phyloP scores from a whole-genome alignment of 2,113 vertebrate species.

The Chaetodon trifascialis region DNA sequence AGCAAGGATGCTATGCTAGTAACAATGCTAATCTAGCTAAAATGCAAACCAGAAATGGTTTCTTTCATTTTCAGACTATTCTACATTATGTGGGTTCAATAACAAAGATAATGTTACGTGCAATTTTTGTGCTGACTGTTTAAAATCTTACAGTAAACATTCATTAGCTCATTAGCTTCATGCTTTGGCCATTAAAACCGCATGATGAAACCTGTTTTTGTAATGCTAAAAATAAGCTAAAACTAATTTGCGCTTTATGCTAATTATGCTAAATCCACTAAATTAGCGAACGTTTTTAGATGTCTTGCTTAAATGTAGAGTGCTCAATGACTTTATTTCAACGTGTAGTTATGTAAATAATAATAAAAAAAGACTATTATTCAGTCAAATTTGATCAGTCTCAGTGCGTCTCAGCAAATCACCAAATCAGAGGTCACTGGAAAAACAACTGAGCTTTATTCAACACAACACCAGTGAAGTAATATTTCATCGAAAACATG shows the following conservation, averaged over 20 bases:
- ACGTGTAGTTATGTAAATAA: neutral
- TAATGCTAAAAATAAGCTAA: neutral
- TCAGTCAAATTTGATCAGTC: neutral
- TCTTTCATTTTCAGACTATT: neutral
- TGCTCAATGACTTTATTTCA: neutral
- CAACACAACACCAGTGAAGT: neutral
- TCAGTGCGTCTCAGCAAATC: neutral
- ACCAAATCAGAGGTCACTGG: neutral
- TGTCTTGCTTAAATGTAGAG: neutral
- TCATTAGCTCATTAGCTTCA: too few relatives aligned
- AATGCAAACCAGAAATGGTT: neutral
- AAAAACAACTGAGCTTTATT: neutral
- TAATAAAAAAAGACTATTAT: neutral
- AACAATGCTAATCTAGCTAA: neutral
- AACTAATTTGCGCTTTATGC: neutral
- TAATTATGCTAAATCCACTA: too few relatives aligned
- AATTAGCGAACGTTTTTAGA: neutral
- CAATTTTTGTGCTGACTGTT: neutral
- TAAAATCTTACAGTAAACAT: neutral
- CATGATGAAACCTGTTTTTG: neutral
- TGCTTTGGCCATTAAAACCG: neutral
- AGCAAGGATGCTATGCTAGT: neutral
- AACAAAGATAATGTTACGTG: neutral
- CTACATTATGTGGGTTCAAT: neutral
- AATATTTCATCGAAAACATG: neutral